Evolutionary conservation across 37 sponge, comb jelly and placozoan genomes (phyloP).

Genomic region (Agelas oroides): DNA sequence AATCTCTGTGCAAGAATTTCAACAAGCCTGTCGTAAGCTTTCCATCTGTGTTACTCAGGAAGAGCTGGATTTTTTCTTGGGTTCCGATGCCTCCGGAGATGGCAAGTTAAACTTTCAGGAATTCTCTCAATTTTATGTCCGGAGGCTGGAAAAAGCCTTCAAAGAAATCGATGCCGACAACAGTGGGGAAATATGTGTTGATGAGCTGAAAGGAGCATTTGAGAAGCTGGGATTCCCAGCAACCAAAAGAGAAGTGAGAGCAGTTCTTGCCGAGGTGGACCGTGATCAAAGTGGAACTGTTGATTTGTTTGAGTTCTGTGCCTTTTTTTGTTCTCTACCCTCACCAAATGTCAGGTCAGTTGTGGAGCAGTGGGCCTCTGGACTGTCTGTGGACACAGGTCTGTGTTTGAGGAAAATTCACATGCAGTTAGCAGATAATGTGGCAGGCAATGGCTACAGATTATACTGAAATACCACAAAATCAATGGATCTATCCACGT

Average conservation of each 20-base stretch:
- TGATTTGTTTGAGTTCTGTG: conserved; percentile 73
- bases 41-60: conserved; percentile 45
- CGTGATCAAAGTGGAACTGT: conserved; percentile 49
- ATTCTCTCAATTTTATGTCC: conserved; percentile 47
- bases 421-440: no score
- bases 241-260: conserved; percentile 46
- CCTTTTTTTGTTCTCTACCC: conserved; percentile 68
- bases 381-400: conserved; percentile 67
- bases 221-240: conserved; percentile 31
- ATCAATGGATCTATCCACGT: not conserved
- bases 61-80: conserved; percentile 31
- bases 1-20: conserved; percentile 41
- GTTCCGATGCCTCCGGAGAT: conserved; percentile 52
- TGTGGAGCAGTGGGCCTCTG: conserved; percentile 68
- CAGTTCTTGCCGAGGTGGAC: conserved; percentile 59
- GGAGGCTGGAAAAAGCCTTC: conserved; percentile 38
- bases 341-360: conserved; percentile 56
- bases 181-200: conserved; percentile 51
- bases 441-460: not conserved
- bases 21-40: conserved; percentile 48
- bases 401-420: no score
- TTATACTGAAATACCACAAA: not conserved
- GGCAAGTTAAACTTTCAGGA: conserved; percentile 54
- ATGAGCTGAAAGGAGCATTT: conserved; percentile 52
- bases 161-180: conserved; percentile 58